Evolutionary conservation across 2,888 invertebrate species (phyloP).

Genomic region (Eulithis testata): DNA sequence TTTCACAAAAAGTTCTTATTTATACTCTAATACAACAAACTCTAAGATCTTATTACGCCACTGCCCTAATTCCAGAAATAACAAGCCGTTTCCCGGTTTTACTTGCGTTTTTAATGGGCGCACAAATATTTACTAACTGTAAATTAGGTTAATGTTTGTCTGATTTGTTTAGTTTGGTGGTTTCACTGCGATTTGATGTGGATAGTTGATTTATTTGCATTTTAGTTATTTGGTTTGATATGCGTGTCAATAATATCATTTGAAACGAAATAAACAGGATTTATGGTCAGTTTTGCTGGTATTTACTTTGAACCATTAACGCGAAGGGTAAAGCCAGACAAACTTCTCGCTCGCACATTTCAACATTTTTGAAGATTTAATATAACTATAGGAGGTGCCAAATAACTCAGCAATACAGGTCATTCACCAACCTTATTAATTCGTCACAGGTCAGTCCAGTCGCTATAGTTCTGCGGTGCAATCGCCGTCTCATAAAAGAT

Average conservation of each 20-base stretch:
- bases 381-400: too few relatives aligned
- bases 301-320: too few relatives aligned
- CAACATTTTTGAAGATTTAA: too few relatives aligned
- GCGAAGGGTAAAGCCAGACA: too few relatives aligned
- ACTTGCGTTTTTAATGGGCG: constrained; percentile 25
- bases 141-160: constrained; percentile 38
- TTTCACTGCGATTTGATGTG: constrained; percentile 10
- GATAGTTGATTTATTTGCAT: constrained; percentile 7
- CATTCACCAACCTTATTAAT: too few relatives aligned
- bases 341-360: too few relatives aligned
- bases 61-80: constrained; percentile 23
- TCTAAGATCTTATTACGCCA: constrained; percentile 8
- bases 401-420: too few relatives aligned
- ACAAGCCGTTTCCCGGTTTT: constrained; percentile 19
- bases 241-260: not conserved
- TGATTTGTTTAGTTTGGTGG: constrained; percentile 17
- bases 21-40: not conserved
- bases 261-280: not conserved
- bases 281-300: not conserved
- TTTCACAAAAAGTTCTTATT: not conserved
- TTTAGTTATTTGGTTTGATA: not conserved
- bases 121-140: constrained; percentile 39
- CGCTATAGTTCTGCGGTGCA: too few relatives aligned
- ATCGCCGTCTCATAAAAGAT: too few relatives aligned
- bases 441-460: too few relatives aligned